Evolutionary conservation across 2,113 vertebrate genomes (phyloP).

Genomic region (Dryoscopus gambensis): DNA sequence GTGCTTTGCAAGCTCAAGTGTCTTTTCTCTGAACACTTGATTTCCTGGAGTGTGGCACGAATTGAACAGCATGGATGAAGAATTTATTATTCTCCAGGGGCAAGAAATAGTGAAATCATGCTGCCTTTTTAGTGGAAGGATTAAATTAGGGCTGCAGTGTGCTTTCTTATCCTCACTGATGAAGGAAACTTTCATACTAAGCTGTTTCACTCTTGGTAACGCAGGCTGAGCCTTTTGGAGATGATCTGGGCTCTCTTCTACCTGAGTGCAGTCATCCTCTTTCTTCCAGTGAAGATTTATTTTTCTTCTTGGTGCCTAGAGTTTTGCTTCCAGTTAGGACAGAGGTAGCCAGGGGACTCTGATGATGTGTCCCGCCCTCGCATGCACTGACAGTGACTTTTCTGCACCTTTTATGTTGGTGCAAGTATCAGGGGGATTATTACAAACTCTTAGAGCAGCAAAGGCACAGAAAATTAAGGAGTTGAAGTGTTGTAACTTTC

Average conservation of each 20-base stretch:
- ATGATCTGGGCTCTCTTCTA: background rate
- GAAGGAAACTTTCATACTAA: conserved; percentile 30
- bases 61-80: conserved; percentile 64
- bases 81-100: conserved; percentile 55
- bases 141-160: conserved; percentile 37
- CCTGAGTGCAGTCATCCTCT: background rate
- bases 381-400: background rate
- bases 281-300: background rate
- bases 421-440: background rate
- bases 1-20: conserved; percentile 56
- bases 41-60: conserved; percentile 59
- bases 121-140: conserved; percentile 52
- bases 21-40: conserved; percentile 55
- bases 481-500: background rate
- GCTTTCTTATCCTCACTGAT: conserved; percentile 39
- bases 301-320: background rate
- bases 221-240: conserved; percentile 1
- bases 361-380: background rate
- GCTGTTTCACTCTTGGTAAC: background rate
- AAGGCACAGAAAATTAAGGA: background rate
- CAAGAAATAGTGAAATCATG: conserved; percentile 54
- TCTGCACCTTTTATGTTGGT: background rate
- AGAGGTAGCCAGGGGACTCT: background rate
- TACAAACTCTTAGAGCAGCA: background rate
- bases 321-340: background rate